phyloP scores from a whole-genome alignment of 2,888 invertebrate species.

The Poecilobothrus nobilitatus region DNA sequence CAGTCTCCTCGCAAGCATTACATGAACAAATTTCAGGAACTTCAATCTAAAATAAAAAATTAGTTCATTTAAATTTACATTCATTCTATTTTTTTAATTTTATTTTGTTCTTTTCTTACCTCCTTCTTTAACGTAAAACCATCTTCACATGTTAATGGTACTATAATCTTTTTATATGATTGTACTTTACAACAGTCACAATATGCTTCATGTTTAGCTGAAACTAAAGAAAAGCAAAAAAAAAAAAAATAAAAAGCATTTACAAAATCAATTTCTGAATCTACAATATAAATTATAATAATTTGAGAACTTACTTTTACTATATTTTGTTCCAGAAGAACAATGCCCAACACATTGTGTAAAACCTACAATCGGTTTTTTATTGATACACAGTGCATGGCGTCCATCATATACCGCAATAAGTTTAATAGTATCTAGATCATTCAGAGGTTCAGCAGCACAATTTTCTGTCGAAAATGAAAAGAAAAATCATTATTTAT shows the following conservation, averaged over 20 bases:
- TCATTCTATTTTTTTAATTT: neutral
- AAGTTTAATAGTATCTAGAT: slow-evolving; percentile 51
- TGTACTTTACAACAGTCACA: slow-evolving; percentile 54
- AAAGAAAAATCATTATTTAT: no score
- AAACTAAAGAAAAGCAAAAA: neutral
- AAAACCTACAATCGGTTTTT: slow-evolving; percentile 50
- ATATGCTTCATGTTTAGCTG: slow-evolving; percentile 25
- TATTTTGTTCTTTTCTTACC: slow-evolving; percentile 18
- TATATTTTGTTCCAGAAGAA: slow-evolving; percentile 60
- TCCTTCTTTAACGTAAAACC: slow-evolving; percentile 32
- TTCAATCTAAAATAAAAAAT: neutral
- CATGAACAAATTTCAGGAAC: neutral
- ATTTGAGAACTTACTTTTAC: slow-evolving; percentile 48
- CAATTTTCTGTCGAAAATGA: slow-evolving; percentile 47
- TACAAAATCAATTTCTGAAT: neutral
- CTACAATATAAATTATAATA: neutral
- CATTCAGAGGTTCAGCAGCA: slow-evolving; percentile 48
- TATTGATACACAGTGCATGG: slow-evolving; percentile 57
- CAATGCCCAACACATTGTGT: slow-evolving; percentile 65
- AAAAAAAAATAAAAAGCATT: neutral
- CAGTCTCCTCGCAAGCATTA: neutral
- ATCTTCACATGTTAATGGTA: slow-evolving; percentile 45
- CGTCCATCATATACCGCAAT: slow-evolving; percentile 44
- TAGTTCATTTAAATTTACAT: no score
- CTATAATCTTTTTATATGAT: slow-evolving; percentile 32